Base-by-base conservation (phyloP, 2,113 vertebrate species). In the Cynocephalus volans region DNA sequence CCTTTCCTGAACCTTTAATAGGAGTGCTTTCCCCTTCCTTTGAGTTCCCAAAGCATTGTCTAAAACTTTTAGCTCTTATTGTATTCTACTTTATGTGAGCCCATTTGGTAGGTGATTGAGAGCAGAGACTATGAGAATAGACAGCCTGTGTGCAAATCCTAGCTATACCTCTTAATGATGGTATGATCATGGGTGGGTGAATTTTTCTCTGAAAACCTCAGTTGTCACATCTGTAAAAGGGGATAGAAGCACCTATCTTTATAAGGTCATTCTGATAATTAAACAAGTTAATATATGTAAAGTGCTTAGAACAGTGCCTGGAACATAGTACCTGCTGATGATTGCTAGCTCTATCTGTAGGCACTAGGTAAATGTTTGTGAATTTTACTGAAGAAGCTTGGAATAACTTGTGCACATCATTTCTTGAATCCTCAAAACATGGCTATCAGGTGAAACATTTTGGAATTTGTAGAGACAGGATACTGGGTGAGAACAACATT, bases 391-490 rank as follows among this genome's bases (percentile, higher is more conserved):
- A 54, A 72, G 48, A 96, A 82, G 18, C 36, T 87, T 31, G 73
- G 75, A 90, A 82, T 76, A 87, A 90, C 2, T 87, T 56, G 48
- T 28, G 50, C 10, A 48, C 33, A 52, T 36, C 23, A 54, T 41
- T 60, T 93, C 45, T 70, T 69, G 48, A 50, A 21, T 41, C 24
- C 62, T 87, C 3, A 76, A 90, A 87, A 69, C 14, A 56, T 76
- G 52, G 8, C 82, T 90, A 15, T 82, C 60, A 62, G 87, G 76
- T 54, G 31, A 90, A 84, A 89, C 41, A 50, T 54, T 88, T 84
- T 48, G 10, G n/a, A 77, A 76, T 69, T 93, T 62, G 36, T 67
- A 28, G 65, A 89, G 65, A 81, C 17, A 62, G 58, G 65, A 36
- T 75, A 67, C 69, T 90, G 52, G 33, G 60, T 9, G 84, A 65